Percentiles rank a stretch among this genome's conserved stretches.
phyloP scores from a whole-genome alignment of 1,140 invertebrate species.

The Cydia splendana region DNA sequence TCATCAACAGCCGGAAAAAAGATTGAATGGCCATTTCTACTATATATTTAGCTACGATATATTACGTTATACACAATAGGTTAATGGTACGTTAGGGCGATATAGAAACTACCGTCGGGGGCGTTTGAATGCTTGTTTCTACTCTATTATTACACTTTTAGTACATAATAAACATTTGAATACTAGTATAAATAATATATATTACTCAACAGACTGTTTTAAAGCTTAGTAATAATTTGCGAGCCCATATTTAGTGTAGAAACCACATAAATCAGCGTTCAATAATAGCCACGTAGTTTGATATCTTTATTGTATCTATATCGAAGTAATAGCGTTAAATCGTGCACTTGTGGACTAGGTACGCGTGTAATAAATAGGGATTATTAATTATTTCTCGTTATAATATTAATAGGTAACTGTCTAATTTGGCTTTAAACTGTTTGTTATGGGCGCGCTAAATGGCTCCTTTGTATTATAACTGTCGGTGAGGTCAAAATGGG shows the following conservation, averaged over 20 bases:
- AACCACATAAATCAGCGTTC: conserved; percentile 62
- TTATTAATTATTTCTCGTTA: conserved; percentile 37
- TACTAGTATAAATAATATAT: conserved; percentile 1
- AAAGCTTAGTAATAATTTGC: conserved; percentile 49
- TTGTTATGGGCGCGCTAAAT: conserved; percentile 9
- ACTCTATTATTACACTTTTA: background rate
- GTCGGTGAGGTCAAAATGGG: background rate
- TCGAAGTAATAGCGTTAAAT: conserved; percentile 60
- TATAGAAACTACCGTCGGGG: background rate
- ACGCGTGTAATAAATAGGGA: conserved; percentile 37
- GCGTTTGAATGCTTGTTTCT: background rate
- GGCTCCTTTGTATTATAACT: background rate
- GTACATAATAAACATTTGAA: conserved; percentile 16
- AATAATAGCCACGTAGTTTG: conserved; percentile 62
- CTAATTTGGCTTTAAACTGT: conserved; percentile 23
- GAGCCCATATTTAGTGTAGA: conserved; percentile 42
- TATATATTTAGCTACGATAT: no score
- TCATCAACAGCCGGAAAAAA: no score
- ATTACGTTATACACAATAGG: no score
- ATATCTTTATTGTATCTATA: conserved; percentile 72
- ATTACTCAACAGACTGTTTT: conserved; percentile 9
- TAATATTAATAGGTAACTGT: conserved; percentile 27
- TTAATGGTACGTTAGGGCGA: no score
- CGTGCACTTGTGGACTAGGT: conserved; percentile 48
- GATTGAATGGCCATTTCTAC: no score